Evolutionary conservation across 2,113 vertebrate genomes (phyloP).

Genomic region (Candoia aspera): DNA sequence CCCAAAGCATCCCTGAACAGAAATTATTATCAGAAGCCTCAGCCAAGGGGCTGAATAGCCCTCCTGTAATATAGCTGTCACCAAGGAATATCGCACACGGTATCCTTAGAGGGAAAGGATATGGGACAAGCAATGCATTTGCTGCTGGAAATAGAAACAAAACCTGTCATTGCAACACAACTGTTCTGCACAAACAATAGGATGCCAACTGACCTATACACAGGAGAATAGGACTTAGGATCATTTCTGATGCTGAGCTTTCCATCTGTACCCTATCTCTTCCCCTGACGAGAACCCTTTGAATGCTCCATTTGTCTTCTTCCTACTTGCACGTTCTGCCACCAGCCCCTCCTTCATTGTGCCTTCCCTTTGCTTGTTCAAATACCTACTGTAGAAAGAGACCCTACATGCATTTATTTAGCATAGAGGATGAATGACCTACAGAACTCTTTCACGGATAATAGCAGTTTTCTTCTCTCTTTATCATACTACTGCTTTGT

Average conservation of each 20-base stretch:
- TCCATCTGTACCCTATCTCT: neutral
- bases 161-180: neutral
- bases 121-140: neutral
- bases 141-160: neutral
- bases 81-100: neutral
- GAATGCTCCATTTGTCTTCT: conserved; percentile 3
- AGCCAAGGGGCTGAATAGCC: neutral
- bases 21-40: neutral
- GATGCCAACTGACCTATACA: neutral
- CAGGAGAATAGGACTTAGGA: neutral
- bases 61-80: neutral
- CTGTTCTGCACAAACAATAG: neutral
- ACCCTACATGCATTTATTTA: too few species aligned
- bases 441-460: neutral
- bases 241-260: neutral
- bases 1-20: neutral
- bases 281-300: neutral
- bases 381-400: neutral
- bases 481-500: neutral
- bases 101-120: conserved; percentile 9
- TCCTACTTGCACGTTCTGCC: neutral
- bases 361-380: neutral
- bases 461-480: too few species aligned
- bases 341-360: neutral
- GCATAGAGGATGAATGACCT: too few species aligned